Evolutionary conservation across 2,888 invertebrate species (phyloP).

Genomic region (Melanotus villosus): DNA sequence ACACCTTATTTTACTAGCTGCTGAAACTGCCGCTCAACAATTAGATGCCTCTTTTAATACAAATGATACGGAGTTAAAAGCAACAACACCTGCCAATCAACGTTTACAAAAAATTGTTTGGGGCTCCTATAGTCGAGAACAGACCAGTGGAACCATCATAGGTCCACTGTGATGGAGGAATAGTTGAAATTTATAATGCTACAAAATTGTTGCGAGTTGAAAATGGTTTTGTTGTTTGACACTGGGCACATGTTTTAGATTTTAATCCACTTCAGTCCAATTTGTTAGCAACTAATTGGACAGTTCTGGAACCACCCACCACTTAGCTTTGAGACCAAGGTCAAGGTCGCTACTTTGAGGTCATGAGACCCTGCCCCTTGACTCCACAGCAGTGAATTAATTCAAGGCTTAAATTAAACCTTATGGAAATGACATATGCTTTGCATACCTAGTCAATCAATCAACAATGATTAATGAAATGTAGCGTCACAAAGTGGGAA

Average conservation of each 20-base stretch:
- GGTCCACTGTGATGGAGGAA: slow-evolving; percentile 94
- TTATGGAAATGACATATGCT: too few species aligned
- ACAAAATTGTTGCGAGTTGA: slow-evolving; percentile 82
- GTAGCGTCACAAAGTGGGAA: too few species aligned
- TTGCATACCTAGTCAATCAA: too few species aligned
- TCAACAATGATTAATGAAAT: too few species aligned
- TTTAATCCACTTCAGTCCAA: slow-evolving; percentile 94
- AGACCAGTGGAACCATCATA: slow-evolving; percentile 81
- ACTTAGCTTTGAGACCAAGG: too few species aligned
- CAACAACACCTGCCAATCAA: slow-evolving; percentile 83
- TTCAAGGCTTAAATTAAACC: too few species aligned
- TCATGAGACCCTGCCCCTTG: too few species aligned
- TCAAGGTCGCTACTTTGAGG: too few species aligned
- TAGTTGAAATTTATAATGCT: slow-evolving; percentile 88
- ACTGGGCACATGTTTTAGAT: slow-evolving; percentile 89
- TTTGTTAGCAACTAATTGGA: slow-evolving; percentile 90
- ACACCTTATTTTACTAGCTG: slow-evolving; percentile 87
- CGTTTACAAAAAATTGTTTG: slow-evolving; percentile 94
- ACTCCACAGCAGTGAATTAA: too few species aligned
- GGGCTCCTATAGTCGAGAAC: slow-evolving; percentile 80
- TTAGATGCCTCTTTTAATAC: slow-evolving; percentile 94
- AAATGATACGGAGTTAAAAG: slow-evolving; percentile 84
- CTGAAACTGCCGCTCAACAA: slow-evolving; percentile 97
- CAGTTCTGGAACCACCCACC: too few species aligned
- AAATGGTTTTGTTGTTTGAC: slow-evolving; percentile 77